Evolutionary conservation across 2,113 vertebrate species (phyloP), one percentile per base, ranked within the genome.

Genomic region (Rhagologus leucostigma): DNA sequence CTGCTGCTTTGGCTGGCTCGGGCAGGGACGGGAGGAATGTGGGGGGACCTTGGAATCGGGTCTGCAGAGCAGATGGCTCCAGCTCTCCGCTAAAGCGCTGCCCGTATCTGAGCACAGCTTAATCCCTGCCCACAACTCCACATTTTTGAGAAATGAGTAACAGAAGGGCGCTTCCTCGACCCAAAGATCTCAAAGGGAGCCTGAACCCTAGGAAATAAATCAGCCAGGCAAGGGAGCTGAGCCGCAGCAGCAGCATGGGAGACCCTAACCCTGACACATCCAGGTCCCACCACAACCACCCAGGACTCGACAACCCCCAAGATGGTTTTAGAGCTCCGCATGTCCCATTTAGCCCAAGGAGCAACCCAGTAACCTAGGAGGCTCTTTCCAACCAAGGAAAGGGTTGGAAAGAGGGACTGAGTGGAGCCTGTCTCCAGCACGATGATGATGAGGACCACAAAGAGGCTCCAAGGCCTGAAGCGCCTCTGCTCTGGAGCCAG

Each of bases 101-200:
- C n/a, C 33, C 18, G 35, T 4, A 2, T 18, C 33, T 4, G 3
- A 44, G 52, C 37, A 50, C 44, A 6, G 1, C 52, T 59, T 37
- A 52, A 33, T 16, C 60, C 37, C 59, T 68, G 33, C 60, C 39
- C 29, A 26, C 29, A 41, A 2, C 62, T 21, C 9, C 23, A 20
- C 2, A 0, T 21, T 82, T 21, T 17, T 0, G 0, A 68, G 46
- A 26, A 60, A 82, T 15, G 2, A 53, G 0, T 10, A 68, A 39
- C 69, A 83, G 33, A 4, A 67, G 13, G 14, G 17, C 23, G 4
- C 7, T n/a, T 60, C 26, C 67, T 5, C 62, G 39, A 21, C 29
- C 53, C 53, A 10, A 19, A n/a, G 39, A 29, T 10, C 76, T 59
- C 68, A 20, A 11, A 74, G 33, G 27, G 10, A n/a, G 23, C 3